phyloP scores from a whole-genome alignment of 1,140 invertebrate genomes.

The Polyergus mexicanus region DNA sequence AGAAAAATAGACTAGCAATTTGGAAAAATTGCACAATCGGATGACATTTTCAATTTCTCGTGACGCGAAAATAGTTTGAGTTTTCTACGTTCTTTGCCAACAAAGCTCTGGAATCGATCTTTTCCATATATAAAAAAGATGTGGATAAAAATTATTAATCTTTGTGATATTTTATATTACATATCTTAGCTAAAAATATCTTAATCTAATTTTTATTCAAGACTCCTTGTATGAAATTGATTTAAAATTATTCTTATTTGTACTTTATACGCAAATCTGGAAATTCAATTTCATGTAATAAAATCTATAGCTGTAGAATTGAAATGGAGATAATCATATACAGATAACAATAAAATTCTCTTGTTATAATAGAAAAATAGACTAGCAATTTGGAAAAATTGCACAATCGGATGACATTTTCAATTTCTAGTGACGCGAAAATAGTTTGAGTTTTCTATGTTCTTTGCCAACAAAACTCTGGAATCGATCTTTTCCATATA shows the following conservation, averaged over 20 bases:
- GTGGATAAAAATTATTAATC: slow-evolving; percentile 22
- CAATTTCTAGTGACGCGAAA: slow-evolving; percentile 22
- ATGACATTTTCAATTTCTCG: slow-evolving; percentile 27
- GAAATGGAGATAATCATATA: too few relatives aligned
- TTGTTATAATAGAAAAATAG: too few relatives aligned
- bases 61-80: slow-evolving; percentile 25
- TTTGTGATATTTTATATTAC: slow-evolving; percentile 15
- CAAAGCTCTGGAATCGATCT: slow-evolving; percentile 25
- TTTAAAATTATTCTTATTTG: too few relatives aligned
- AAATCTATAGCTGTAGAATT: too few relatives aligned
- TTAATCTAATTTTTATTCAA: background rate
- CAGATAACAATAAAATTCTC: too few relatives aligned
- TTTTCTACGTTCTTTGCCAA: slow-evolving; percentile 3
- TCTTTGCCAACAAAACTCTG: slow-evolving; percentile 12
- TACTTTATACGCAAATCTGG: background rate
- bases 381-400: background rate
- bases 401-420: slow-evolving; percentile 31
- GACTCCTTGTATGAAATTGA: background rate
- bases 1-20: too few relatives aligned
- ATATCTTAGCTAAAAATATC: background rate
- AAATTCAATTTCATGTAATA: too few relatives aligned
- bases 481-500: slow-evolving; percentile 13
- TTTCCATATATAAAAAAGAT: slow-evolving; percentile 1
- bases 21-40: slow-evolving; percentile 26
- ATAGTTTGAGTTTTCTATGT: slow-evolving; percentile 16